Evolutionary conservation across 2,888 invertebrate genomes (phyloP), one percentile per base, ranked within the genome.

Genomic region (Chymomyza procnemis): DNA sequence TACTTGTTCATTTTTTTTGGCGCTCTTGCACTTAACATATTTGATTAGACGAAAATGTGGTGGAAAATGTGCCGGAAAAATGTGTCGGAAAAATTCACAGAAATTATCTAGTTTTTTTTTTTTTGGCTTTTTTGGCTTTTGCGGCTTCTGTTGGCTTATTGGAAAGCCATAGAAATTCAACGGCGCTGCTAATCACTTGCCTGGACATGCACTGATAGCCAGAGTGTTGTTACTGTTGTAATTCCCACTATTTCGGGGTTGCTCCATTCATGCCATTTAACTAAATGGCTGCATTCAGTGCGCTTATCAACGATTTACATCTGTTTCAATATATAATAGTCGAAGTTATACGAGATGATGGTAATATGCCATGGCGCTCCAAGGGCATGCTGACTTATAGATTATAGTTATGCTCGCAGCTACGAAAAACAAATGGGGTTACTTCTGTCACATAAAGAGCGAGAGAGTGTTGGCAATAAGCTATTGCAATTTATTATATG

Each of bases 401-500:
- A 79, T 82, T 77, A 79, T 63, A 66, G 60, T 63, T 73, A 62
- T 64, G 58, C 48, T 34, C 3, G 14, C n/a, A 47, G 12, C 58
- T 50, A 41, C 52, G n/a, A 64, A 21, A 30, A 52, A 60, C 57
- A 60, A 22, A 34, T 16, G 68, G 83, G 80, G 80, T 80, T 67
- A 76, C 47, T 52, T 71, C n/a, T n/a, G 71, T 71, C 71, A 76
- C 76, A 69, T 74, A 41, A 58, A 66, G 74, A 75, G n/a, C n/a
- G n/a, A 26, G 1, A 22, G 73, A 69, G 65, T 69, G 78, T 74
- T 78, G 74, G 78, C 79, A 74, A 78, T 84, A 83, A 83, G 85
- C 83, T 83, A 70, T 75, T 75, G 78, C 86, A 81, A 84, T 84
- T 86, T 84, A 84, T 84, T 81, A 75, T 78, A 58, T 47, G 55